Evolutionary conservation across 2,888 invertebrate genomes (phyloP).

Genomic region (Patella ulyssiponensis): DNA sequence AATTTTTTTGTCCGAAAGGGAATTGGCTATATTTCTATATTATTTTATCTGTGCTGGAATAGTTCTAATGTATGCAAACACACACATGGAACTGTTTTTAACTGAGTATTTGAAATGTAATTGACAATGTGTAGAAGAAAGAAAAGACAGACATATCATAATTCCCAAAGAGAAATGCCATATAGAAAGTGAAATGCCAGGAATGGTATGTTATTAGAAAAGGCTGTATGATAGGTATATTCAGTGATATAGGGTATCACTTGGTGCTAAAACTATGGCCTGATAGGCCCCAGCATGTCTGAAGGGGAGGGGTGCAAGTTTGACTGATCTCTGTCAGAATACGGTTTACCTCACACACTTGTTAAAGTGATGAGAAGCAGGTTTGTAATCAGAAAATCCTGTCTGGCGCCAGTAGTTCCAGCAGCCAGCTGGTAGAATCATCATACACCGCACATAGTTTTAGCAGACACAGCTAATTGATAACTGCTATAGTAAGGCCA

Average conservation of each 20-base stretch:
- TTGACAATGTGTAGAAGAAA: conserved; percentile 1
- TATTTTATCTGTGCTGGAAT: too few species aligned
- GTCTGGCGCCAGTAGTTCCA: conserved; percentile 27
- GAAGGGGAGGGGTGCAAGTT: conserved; percentile 2
- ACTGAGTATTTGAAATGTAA: conserved; percentile 7
- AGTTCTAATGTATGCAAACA: too few species aligned
- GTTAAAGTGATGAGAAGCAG: conserved; percentile 11
- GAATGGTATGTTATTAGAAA: conserved; percentile 8
- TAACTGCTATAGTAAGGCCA: conserved; percentile 13
- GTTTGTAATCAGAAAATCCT: conserved; percentile 9
- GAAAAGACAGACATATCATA: not conserved
- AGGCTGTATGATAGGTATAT: not conserved
- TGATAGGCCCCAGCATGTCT: conserved; percentile 9
- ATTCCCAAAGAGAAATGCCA: not conserved
- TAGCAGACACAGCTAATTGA: conserved; percentile 9
- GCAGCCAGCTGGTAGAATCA: conserved; percentile 23
- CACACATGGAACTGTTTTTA: not conserved
- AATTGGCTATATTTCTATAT: too few species aligned
- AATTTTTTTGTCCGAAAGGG: too few species aligned
- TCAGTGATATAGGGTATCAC: not conserved
- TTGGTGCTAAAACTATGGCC: conserved; percentile 13
- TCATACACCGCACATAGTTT: conserved; percentile 14
- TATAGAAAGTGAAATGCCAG: conserved; percentile 6
- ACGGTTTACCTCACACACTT: conserved; percentile 9
- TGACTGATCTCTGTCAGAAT: conserved; percentile 9